Conservation (phyloP, 2,888 invertebrate species). For the Zaprionus obscuricornis region DNA sequence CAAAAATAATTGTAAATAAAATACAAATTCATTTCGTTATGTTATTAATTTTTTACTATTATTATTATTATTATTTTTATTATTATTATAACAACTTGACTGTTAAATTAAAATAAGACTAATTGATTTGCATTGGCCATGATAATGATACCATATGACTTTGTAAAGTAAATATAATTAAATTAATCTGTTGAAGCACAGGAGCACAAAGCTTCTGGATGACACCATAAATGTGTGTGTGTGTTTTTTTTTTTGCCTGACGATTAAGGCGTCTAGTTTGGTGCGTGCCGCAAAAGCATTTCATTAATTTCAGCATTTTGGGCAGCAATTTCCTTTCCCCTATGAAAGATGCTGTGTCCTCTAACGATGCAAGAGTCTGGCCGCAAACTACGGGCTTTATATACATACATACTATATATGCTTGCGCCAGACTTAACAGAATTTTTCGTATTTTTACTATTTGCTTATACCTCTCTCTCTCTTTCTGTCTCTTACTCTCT, state of each 20-base stretch:
- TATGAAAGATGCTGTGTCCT: constrained; percentile 49
- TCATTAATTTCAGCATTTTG: constrained; percentile 79
- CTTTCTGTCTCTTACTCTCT: constrained; percentile 23
- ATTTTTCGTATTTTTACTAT: constrained; percentile 39
- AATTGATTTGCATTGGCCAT: constrained; percentile 14
- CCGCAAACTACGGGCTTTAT: constrained; percentile 7
- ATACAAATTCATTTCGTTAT: no score
- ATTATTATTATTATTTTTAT: no score
- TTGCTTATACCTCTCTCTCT: constrained; percentile 6
- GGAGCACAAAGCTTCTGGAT: constrained; percentile 1
- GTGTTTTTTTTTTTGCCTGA: constrained; percentile 21
- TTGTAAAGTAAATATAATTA: no score
- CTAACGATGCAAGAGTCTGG: constrained; percentile 33
- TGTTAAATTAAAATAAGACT: neutral
- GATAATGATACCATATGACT: neutral
- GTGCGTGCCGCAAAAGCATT: constrained; percentile 73
- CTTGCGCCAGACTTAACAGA: constrained; percentile 39
- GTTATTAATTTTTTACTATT: no score
- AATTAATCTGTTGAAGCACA: constrained; percentile 22
- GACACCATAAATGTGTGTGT: neutral
- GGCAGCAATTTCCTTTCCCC: constrained; percentile 63
- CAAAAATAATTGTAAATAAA: no score
- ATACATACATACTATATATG: constrained; percentile 20
- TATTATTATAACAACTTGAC: no score
- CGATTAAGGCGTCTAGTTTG: constrained; percentile 38